phyloP scores from a whole-genome alignment of 1,140 invertebrate genomes.

The Drosophila rufa region DNA sequence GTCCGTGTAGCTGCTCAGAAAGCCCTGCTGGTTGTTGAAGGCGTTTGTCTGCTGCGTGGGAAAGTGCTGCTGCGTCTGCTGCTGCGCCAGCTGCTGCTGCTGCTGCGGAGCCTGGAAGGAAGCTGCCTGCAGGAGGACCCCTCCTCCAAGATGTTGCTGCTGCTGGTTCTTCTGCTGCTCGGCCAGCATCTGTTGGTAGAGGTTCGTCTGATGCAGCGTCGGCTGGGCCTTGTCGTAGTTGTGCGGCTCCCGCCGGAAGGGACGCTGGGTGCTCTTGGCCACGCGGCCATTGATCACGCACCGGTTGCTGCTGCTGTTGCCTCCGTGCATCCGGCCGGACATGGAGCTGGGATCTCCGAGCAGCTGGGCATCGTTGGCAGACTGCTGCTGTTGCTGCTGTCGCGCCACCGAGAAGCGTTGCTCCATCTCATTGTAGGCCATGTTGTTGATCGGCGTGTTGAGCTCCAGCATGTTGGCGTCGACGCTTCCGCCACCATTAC shows the following conservation, averaged over 20 bases:
- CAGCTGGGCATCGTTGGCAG: constrained; percentile 45
- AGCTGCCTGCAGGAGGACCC: constrained; percentile 50
- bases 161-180: constrained; percentile 79
- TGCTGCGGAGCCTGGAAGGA: constrained; percentile 57
- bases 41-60: constrained; percentile 61
- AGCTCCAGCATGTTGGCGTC: constrained; percentile 82
- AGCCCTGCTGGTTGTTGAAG: constrained; percentile 61
- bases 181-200: constrained; percentile 84
- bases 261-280: constrained; percentile 74
- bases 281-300: constrained; percentile 83
- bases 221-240: constrained; percentile 85
- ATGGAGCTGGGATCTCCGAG: constrained; percentile 23
- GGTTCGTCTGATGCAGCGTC: constrained; percentile 80
- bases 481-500: constrained; percentile 24
- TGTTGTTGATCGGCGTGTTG: constrained; percentile 70
- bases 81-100: constrained; percentile 54
- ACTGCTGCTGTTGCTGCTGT: constrained; percentile 52
- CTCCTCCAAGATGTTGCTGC: constrained; percentile 52
- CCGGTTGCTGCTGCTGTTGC: constrained; percentile 64
- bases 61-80: constrained; percentile 67
- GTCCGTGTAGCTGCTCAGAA: constrained; percentile 58
- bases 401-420: constrained; percentile 65
- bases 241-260: constrained; percentile 79
- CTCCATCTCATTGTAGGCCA: constrained; percentile 66
- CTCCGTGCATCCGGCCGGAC: constrained; percentile 35